Evolutionary conservation across 2,797 vertebrate genomes (phyloP).

Genomic region (Eleutherodactylus coqui): DNA sequence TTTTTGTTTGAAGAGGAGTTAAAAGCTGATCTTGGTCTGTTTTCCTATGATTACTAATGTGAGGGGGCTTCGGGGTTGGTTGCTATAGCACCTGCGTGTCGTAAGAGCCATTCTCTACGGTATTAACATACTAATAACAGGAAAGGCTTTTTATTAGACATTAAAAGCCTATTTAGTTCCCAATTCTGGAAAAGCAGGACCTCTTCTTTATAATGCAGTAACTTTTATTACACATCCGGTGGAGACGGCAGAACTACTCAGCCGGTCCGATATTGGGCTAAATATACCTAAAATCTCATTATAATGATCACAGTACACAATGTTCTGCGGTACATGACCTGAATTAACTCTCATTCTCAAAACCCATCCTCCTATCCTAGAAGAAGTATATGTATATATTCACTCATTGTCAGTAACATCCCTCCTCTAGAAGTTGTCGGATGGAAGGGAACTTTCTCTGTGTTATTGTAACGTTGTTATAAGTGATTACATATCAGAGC

Average conservation of each 20-base stretch:
- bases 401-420: too few species aligned
- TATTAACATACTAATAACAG: conserved; percentile 47
- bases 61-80: conserved; percentile 28
- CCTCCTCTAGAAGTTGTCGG: too few species aligned
- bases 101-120: conserved; percentile 28
- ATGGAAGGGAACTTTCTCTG: too few species aligned
- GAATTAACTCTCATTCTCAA: too few species aligned
- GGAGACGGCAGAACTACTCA: not conserved
- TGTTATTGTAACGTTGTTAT: too few species aligned
- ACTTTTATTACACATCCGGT: not conserved
- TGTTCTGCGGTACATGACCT: not conserved
- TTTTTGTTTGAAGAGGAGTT: conserved; percentile 32
- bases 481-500: too few species aligned
- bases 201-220: not conserved
- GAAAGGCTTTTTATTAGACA: conserved; percentile 21
- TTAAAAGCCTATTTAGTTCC: conserved; percentile 30
- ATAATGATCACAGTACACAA: not conserved
- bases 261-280: not conserved
- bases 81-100: conserved; percentile 36
- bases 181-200: not conserved
- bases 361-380: too few species aligned
- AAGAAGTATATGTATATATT: too few species aligned
- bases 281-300: not conserved
- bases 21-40: conserved; percentile 16
- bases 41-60: conserved; percentile 21